Conservation (phyloP, 2,113 vertebrate genomes). For the Ivindomyrus marchei region DNA sequence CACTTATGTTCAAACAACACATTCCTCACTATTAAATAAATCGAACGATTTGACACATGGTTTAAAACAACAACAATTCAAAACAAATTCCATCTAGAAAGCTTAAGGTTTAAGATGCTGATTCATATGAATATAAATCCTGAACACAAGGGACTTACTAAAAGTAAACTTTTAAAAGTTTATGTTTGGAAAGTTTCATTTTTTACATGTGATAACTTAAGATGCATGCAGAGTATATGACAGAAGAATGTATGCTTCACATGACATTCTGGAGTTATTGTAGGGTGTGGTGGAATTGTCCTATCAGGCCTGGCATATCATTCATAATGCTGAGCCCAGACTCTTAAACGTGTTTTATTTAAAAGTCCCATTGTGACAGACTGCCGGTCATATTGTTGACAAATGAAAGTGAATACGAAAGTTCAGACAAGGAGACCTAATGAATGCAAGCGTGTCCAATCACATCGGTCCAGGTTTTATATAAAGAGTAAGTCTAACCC, state of each 20-base stretch:
- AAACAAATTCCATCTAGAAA: not conserved
- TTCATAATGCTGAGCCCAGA: not conserved
- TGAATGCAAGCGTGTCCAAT: too few relatives aligned
- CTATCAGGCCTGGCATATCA: not conserved
- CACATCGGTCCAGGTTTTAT: too few relatives aligned
- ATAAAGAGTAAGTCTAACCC: too few relatives aligned
- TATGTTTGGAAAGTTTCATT: not conserved
- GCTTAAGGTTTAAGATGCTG: not conserved
- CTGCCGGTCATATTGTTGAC: not conserved
- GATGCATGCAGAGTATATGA: not conserved
- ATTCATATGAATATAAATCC: not conserved
- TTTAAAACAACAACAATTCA: not conserved
- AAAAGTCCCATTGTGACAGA: not conserved
- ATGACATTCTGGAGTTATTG: not conserved
- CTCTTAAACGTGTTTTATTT: not conserved
- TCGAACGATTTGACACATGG: not conserved
- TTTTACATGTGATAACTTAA: not conserved
- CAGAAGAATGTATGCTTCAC: not conserved
- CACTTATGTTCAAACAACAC: not conserved
- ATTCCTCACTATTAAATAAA: not conserved
- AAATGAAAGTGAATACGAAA: too few relatives aligned
- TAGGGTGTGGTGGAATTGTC: not conserved
- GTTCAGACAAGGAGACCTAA: too few relatives aligned
- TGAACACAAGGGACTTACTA: not conserved
- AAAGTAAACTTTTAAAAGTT: not conserved